These are phyloP conservation scores for Apoderus coryli DNA, from an alignment of 2,888 invertebrate species.

Conservation along the genomic window DNA sequence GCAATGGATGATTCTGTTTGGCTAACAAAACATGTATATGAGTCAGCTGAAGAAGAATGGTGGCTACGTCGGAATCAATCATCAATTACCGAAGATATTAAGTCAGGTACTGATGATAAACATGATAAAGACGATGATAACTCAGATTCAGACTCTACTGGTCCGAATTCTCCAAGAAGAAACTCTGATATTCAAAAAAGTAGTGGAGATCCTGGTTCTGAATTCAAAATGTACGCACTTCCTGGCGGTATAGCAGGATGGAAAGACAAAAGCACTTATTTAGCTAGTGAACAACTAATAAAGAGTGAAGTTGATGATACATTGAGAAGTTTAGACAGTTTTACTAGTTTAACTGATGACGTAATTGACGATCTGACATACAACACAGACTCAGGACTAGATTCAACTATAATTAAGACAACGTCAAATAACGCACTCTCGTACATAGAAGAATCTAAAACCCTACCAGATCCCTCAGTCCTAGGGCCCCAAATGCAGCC, in stretches of 20 bases:
- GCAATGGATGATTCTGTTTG: conserved; percentile 39
- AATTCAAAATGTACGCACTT: conserved; percentile 39
- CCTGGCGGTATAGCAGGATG: conserved; percentile 71
- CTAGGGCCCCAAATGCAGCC: conserved; percentile 27
- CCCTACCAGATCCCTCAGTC: conserved; percentile 16
- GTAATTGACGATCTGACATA: background rate
- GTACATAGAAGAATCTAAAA: conserved; percentile 9
- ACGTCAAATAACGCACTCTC: too few species aligned
- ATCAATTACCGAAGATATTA: conserved; percentile 18
- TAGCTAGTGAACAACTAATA: conserved; percentile 41
- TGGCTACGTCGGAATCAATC: conserved; percentile 26
- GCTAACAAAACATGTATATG: conserved; percentile 44
- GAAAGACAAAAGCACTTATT: conserved; percentile 67
- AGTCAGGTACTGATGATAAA: conserved; percentile 25
- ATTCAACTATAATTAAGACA: background rate
- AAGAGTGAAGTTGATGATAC: background rate
- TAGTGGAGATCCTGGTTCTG: conserved; percentile 14
- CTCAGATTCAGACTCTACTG: conserved; percentile 45
- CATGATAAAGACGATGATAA: conserved; percentile 30
- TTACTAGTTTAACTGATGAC: background rate
- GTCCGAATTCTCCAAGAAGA: conserved; percentile 29
- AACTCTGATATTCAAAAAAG: conserved; percentile 14
- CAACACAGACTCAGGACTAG: too few species aligned
- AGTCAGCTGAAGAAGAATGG: conserved; percentile 45
- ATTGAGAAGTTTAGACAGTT: background rate